Base-by-base conservation (phyloP, 2,888 invertebrate genomes). In the Melanargia galathea region DNA sequence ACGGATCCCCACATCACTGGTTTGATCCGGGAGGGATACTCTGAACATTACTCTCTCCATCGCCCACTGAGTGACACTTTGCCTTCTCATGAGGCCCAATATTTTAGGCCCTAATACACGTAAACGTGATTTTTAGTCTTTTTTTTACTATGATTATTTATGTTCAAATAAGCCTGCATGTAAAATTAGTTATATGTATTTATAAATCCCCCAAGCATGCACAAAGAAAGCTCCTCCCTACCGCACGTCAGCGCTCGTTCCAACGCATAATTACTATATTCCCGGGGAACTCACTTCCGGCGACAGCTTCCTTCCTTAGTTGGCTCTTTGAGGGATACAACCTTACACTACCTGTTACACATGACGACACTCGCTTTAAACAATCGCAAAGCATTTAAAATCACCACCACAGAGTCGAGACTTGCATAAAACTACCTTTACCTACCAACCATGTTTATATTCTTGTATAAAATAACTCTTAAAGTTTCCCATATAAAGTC, bases 191-290 rank as follows among this genome's bases (percentile, higher is more conserved):
- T 16, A 38, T 1, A 38, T 5, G 38, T 3, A 43, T 43, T 18
- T 43, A 43, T 18, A 18, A 30, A 18, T 43, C 8, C 43, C 16
- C 2, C 43, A 43, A 18, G 43, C 16, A 7, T 35, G 13, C 35
- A 40, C 18, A 43, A 43, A 18, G 43, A 8, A 18, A 16, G n/a
- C 6, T 40, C 11, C 11, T 13, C 13, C 4, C 8, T 13, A 35
- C 18, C 43, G 43, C 43, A 43, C 48, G 48, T 22, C 57, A 58
- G 16, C n/a, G 45, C 56, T 58, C 59, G 59, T 40, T 35, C 22
- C 59, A 51, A 26, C 54, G 68, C 60, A 60, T 68, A 70, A 70
- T 70, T 65, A 69, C 69, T 63, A 60, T 62, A 64, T 60, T 68
- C 69, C 65, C 48, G 64, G 62, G 68, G 70, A 70, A 69, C 66